Conservation (phyloP, 30 jellyfish, hydroid and myxozoan species). For the Aurelia coerulea region DNA sequence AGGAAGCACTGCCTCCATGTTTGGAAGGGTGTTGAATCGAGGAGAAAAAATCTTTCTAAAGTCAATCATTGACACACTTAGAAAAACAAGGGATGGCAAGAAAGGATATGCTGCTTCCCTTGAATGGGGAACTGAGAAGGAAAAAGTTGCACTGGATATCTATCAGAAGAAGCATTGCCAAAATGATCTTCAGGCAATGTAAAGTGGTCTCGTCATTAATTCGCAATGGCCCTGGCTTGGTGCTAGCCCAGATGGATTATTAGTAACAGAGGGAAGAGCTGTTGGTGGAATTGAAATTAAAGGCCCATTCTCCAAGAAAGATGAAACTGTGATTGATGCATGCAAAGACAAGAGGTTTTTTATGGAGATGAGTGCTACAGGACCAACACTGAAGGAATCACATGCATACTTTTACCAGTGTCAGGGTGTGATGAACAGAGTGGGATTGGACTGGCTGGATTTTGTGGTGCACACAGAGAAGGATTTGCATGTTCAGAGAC, state of each 20-base stretch:
- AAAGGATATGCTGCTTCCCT: not conserved
- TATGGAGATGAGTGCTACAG: not conserved
- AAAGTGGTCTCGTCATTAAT: constrained; percentile 33
- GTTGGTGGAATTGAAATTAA: constrained; percentile 32
- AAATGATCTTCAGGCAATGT: not conserved
- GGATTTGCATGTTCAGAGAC: constrained; percentile 8
- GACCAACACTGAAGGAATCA: not conserved
- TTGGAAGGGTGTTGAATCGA: constrained; percentile 9
- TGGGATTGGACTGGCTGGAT: constrained; percentile 15
- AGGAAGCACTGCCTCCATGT: not conserved
- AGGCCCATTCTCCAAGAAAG: constrained; percentile 32
- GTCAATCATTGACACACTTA: constrained; percentile 2
- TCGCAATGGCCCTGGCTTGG: constrained; percentile 67
- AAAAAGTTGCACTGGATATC: constrained; percentile 31
- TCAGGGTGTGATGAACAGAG: constrained; percentile 49
- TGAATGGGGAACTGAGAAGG: constrained; percentile 42
- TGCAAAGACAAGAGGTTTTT: constrained; percentile 1
- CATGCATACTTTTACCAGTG: constrained; percentile 30
- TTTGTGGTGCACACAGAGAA: constrained; percentile 31
- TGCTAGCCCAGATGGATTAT: constrained; percentile 50
- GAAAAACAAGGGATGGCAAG: constrained; percentile 4
- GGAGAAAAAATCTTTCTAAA: constrained; percentile 7
- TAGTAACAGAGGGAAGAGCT: not conserved
- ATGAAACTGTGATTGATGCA: constrained; percentile 6
- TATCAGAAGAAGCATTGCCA: constrained; percentile 1